Evolutionary conservation across 1,140 invertebrate species (phyloP), one percentile per base, ranked within the genome.

Genomic region (Pinna nobilis): DNA sequence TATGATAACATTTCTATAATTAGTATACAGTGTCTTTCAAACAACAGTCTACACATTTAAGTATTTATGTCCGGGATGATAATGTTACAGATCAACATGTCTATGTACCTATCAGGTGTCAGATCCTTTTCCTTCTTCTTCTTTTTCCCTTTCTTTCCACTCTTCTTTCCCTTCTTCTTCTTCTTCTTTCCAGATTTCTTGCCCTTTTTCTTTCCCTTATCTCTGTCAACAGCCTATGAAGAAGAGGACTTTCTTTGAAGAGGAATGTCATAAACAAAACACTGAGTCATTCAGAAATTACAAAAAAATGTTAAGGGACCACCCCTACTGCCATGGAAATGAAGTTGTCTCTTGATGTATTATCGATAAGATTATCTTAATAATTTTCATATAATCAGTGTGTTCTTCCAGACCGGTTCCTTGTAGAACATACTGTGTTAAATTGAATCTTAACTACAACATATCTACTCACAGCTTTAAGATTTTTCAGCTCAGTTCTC

Each of bases 51-150:
- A 32, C 13, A 7, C 4, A 18, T 33, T 18, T 7, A 28, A 20
- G 13, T 39, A 20, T 37, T 60, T 0, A n/a, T 33, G 33, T 60
- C 32, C 33, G 3, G n/a, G 25, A 53, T 53, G 15, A 53, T 53
- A 3, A 1, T 25, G 28, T 3, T 20, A 2, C 18, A 23, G 28
- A 1, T 2, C 23, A 6, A 3, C 25, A 4, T 3, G 3, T 63
- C 7, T 13, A 73, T 81, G 61, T 81, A 88, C 84, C 89, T 89
- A 71, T 98, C 96, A 0, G 96, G 95, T 20, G 97, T 98, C 44
- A 98, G 90, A 90, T 98, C 97, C 88, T 98, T 98, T 83, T 97
- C 96, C 88, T 96, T 97, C 84, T 96, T 97, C 78, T 88, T 86
- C 74, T 90, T 90, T 75, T 89, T 89, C 41, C 82, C 83, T 63